Evolutionary conservation across 2,888 invertebrate genomes (phyloP), one percentile per base, ranked within the genome.

Genomic region (Temnothorax unifasciatus): DNA sequence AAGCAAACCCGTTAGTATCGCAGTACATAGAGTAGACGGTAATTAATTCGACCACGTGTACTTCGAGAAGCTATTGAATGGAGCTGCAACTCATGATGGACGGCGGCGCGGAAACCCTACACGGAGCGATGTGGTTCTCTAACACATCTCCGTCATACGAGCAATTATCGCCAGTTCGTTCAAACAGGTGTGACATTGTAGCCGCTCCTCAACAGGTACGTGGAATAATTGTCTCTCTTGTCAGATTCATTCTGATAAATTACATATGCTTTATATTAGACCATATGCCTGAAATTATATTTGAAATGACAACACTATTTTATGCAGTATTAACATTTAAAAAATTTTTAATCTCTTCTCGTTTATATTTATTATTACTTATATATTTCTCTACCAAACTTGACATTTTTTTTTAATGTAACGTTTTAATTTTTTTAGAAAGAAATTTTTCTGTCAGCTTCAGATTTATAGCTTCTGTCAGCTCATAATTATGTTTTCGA

Each of bases 11-110:
- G 34, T 79, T 71, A 50, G 71, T 59, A 38, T 69, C n/a, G 47
- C 47, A 47, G 11, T 79, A 64, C 11, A n/a, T 68, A 77, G 15
- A n/a, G 64, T 52, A 79, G 18, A 3, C 47, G 44, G 21, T 79
- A 79, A 13, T 63, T 63, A 54, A 15, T 18, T 18, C 18, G 34
- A 59, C n/a, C 75, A 59, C 77, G 79, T 88, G 76, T 74, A 74
- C 75, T 66, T 38, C 29, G 82, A 75, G 86, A 83, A 59, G 57
- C 66, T 57, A 57, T 84, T 89, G 89, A 91, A 93, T 94, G 93
- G 94, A 94, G 90, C 91, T 93, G 69, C 92, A 94, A 91, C 88
- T 93, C 83, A 94, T 92, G 68, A 94, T 94, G 94, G 95, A 95
- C 86, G 89, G 92, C 82, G 92, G 92, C 79, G 87, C 93, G 71